Evolutionary conservation across 2,113 vertebrate genomes (phyloP).

Genomic region (Gymnorhina tibicen): DNA sequence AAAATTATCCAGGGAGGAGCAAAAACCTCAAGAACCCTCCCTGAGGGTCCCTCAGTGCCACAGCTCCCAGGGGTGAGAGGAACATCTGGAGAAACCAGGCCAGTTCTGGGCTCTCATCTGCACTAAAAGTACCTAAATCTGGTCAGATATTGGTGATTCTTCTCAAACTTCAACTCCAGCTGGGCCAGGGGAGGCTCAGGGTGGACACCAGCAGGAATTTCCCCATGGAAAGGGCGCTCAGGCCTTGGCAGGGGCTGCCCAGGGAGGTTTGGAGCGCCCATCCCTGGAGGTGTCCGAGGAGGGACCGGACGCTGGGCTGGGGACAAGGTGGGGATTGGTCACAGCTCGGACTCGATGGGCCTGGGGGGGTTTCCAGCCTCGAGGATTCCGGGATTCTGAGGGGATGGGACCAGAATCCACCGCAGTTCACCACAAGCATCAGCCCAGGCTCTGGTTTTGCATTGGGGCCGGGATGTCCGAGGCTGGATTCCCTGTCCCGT

Average conservation of each 20-base stretch:
- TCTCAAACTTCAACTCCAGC: background rate
- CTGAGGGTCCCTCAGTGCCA: background rate
- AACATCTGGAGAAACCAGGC: background rate
- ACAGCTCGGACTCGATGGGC: rapidly evolving
- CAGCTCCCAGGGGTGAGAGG: background rate
- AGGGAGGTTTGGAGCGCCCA: background rate
- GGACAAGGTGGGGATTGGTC: background rate
- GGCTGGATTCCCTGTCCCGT: background rate
- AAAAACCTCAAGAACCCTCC: background rate
- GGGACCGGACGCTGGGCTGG: background rate
- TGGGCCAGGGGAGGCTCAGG: background rate
- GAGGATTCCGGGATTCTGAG: background rate
- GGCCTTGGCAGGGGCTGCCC: background rate
- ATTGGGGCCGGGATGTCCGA: background rate
- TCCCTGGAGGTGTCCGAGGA: background rate
- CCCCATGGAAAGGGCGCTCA: background rate
- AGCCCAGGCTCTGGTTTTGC: background rate
- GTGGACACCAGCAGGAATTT: rapidly evolving
- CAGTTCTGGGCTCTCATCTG: background rate
- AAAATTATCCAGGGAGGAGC: background rate
- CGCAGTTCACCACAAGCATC: background rate
- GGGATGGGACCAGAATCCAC: background rate
- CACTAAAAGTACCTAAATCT: rapidly evolving
- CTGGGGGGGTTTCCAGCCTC: background rate
- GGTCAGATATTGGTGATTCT: background rate